Evolutionary conservation across 2,888 invertebrate species (phyloP).

Genomic region (Caenorhabditis macrosperma): DNA sequence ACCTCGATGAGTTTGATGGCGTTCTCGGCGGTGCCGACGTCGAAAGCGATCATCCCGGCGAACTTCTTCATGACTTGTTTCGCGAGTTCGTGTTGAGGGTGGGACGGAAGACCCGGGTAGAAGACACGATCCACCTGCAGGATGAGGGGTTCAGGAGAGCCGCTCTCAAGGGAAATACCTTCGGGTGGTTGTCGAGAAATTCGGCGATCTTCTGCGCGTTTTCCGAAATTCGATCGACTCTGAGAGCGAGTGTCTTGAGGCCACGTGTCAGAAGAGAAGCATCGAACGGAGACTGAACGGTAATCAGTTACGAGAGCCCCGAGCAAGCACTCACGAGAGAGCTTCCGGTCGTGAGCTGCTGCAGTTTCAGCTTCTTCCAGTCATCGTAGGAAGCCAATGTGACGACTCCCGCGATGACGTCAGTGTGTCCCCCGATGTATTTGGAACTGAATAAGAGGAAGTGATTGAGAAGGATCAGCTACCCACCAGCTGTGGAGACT

Average conservation of each 20-base stretch:
- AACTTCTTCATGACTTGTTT: constrained; percentile 64
- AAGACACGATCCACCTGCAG: constrained; percentile 56
- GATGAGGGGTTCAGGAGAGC: too few relatives aligned
- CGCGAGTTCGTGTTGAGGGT: constrained; percentile 69
- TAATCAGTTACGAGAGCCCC: too few relatives aligned
- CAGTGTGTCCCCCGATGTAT: constrained; percentile 81
- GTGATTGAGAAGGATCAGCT: not conserved
- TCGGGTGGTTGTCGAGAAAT: constrained; percentile 64
- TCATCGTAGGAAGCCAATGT: constrained; percentile 52
- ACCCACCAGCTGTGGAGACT: constrained; percentile 81
- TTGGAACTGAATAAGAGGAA: too few relatives aligned
- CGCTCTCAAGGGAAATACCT: too few relatives aligned
- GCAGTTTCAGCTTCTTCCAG: constrained; percentile 68
- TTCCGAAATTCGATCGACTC: constrained; percentile 64
- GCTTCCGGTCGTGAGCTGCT: constrained; percentile 66
- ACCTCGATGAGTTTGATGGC: constrained; percentile 68
- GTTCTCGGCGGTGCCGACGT: constrained; percentile 62
- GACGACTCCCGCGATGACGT: constrained; percentile 80
- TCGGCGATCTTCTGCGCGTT: constrained; percentile 65
- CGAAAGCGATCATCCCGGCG: constrained; percentile 73
- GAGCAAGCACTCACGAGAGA: constrained; percentile 53
- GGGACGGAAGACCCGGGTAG: constrained; percentile 72
- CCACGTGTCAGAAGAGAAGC: constrained; percentile 68
- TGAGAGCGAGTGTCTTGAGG: constrained; percentile 68
- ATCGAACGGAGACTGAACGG: constrained; percentile 63